Conservation (phyloP, 2,113 vertebrate species). For the Myotis davidii region DNA sequence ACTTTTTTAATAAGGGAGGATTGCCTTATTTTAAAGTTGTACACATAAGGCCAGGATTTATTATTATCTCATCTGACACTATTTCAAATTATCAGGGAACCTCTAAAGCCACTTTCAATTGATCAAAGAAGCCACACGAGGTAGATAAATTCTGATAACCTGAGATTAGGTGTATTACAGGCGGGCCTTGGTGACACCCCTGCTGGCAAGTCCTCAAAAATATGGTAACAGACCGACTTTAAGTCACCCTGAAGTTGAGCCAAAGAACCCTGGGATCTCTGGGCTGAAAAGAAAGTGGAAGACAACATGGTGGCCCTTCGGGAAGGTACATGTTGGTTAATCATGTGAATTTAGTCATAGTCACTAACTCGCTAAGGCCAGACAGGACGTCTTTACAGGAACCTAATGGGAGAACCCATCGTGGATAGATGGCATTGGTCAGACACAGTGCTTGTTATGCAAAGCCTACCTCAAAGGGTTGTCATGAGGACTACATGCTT, state of each 20-base stretch:
- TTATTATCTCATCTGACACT: background rate
- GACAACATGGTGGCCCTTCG: background rate
- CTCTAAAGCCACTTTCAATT: constrained; percentile 83
- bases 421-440: background rate
- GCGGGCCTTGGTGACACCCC: background rate
- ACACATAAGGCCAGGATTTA: background rate
- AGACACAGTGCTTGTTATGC: background rate
- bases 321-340: background rate
- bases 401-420: background rate
- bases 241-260: background rate
- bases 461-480: background rate
- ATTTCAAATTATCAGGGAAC: constrained; percentile 75
- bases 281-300: background rate
- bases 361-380: background rate
- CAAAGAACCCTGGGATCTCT: background rate
- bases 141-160: constrained; percentile 76
- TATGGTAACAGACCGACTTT: background rate
- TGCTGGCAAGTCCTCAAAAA: background rate
- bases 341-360: background rate
- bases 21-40: constrained; percentile 20
- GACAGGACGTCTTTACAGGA: background rate
- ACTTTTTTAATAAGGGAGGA: background rate
- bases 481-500: background rate
- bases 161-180: background rate
- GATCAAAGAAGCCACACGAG: constrained; percentile 92